phyloP scores from a whole-genome alignment of 2,888 invertebrate species.

The Xanthia togata region DNA sequence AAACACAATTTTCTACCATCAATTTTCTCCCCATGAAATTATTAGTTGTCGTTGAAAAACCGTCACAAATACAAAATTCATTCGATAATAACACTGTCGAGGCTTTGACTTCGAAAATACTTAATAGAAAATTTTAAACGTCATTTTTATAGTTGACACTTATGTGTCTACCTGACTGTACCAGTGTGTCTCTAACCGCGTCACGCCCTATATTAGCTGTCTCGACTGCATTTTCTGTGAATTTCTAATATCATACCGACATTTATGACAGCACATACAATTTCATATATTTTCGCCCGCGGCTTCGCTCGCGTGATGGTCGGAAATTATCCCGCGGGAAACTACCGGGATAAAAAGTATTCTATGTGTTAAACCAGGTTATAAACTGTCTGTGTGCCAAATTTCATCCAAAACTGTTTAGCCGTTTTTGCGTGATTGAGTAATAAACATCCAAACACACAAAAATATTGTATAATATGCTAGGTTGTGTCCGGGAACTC shows the following conservation, averaged over 20 bases:
- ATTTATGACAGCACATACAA: slow-evolving; percentile 61
- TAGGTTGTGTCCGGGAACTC: slow-evolving; percentile 16
- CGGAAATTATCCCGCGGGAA: too few species aligned
- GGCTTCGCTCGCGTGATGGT: too few species aligned
- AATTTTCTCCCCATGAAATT: slow-evolving; percentile 22
- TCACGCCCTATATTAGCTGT: slow-evolving; percentile 56
- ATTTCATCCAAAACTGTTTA: too few species aligned
- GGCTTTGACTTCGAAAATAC: slow-evolving; percentile 30
- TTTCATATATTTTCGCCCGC: slow-evolving; percentile 49
- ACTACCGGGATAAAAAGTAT: too few species aligned
- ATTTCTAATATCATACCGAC: slow-evolving; percentile 61
- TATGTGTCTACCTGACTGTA: slow-evolving; percentile 34
- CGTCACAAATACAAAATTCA: slow-evolving; percentile 57
- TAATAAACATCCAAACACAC: too few species aligned
- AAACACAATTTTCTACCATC: slow-evolving; percentile 7
- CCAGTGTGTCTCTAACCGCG: slow-evolving; percentile 37
- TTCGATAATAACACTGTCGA: slow-evolving; percentile 59
- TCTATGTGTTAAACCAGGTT: too few species aligned
- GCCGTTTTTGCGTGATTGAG: too few species aligned
- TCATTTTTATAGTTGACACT: slow-evolving; percentile 52
- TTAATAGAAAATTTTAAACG: slow-evolving; percentile 51
- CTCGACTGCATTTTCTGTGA: slow-evolving; percentile 62
- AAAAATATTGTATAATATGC: neutral
- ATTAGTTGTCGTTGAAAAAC: slow-evolving; percentile 19
- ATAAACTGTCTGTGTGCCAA: too few species aligned